phyloP scores from a whole-genome alignment of 2,113 vertebrate species.

The Engystomops pustulosus region DNA sequence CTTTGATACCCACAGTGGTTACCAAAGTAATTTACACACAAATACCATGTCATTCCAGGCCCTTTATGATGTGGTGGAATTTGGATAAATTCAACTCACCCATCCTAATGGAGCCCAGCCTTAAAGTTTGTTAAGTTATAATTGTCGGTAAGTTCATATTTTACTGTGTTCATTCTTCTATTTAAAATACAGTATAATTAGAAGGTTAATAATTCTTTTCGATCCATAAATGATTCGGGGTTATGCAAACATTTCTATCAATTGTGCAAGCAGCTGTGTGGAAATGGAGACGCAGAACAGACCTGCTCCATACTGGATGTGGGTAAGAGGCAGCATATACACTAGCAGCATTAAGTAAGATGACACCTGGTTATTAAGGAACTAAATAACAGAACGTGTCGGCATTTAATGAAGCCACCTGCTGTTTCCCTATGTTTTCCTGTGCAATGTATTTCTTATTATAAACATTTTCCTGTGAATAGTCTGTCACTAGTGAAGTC shows the following conservation, averaged over 20 bases:
- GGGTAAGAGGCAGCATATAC: neutral
- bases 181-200: neutral
- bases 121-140: neutral
- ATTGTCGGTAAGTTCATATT: neutral
- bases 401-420: slow-evolving; percentile 35
- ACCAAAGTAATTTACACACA: no score
- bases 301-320: neutral
- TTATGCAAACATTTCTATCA: neutral
- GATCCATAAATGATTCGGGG: neutral
- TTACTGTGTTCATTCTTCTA: neutral
- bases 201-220: neutral
- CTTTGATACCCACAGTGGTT: no score
- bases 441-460: slow-evolving; percentile 14
- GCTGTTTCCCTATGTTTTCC: slow-evolving; percentile 22
- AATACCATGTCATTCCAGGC: no score
- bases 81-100: no score
- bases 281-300: neutral
- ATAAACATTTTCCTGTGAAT: slow-evolving; percentile 27
- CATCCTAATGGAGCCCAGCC: no score
- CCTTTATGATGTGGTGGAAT: no score
- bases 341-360: slow-evolving; percentile 24
- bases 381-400: slow-evolving; percentile 34
- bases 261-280: neutral
- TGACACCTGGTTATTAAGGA: slow-evolving; percentile 44
- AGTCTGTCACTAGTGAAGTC: slow-evolving; percentile 21